Evolutionary conservation across 2,113 vertebrate genomes (phyloP).

Genomic region (Scomber colias): DNA sequence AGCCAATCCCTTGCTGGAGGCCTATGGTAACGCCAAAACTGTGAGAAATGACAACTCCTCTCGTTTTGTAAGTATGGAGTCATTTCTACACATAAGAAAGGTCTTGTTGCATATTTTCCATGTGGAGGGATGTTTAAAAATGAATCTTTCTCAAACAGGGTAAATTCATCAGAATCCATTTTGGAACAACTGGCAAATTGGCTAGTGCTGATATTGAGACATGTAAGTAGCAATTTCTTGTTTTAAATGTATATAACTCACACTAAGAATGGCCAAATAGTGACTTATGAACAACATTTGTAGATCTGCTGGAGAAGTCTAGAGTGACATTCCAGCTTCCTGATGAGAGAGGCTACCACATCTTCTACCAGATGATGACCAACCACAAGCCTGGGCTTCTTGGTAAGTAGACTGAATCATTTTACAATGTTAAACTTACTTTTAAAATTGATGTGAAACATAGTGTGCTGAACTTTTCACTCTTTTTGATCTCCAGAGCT

Average conservation of each 20-base stretch:
- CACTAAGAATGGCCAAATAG: neutral
- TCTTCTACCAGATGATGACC: conserved; percentile 80
- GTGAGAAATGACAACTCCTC: conserved; percentile 80
- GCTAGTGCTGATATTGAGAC: conserved; percentile 79
- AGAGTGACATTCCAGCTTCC: conserved; percentile 77
- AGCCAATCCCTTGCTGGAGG: conserved; percentile 77
- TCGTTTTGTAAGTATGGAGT: conserved; percentile 71
- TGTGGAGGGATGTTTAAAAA: neutral
- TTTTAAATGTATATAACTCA: fast-evolving
- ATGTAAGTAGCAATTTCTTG: conserved; percentile 58
- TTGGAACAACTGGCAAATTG: conserved; percentile 72
- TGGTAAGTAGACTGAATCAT: conserved; percentile 38
- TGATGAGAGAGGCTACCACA: conserved; percentile 78
- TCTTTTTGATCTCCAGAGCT: conserved; percentile 35
- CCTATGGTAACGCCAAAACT: conserved; percentile 77
- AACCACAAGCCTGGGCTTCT: conserved; percentile 73
- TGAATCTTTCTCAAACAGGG: conserved; percentile 55
- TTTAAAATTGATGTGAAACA: neutral
- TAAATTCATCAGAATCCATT: conserved; percentile 80
- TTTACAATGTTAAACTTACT: neutral
- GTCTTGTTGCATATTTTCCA: neutral
- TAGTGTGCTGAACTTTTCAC: fast-evolving
- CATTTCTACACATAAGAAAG: neutral
- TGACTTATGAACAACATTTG: conserved; percentile 29
- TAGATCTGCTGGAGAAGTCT: conserved; percentile 79